Percentiles rank a stretch among this genome's conserved stretches.
Evolutionary conservation across 2,797 vertebrate species (phyloP).

Genomic region (Loris lydekkerianus): DNA sequence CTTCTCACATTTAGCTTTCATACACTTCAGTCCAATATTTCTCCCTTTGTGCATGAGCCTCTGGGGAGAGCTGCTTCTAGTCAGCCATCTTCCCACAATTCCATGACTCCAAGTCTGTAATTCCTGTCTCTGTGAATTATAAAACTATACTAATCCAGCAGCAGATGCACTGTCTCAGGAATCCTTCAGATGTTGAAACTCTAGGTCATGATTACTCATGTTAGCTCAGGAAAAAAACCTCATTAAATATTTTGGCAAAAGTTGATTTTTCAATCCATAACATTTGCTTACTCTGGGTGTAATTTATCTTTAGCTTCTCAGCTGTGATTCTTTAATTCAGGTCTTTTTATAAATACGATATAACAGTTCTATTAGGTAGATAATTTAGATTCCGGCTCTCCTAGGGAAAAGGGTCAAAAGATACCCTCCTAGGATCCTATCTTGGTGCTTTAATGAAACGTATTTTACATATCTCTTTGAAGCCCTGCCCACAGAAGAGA

Average conservation of each 20-base stretch:
- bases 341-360: background rate
- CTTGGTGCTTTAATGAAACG: background rate
- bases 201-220: background rate
- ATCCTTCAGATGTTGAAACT: background rate
- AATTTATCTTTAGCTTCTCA: slow-evolving; percentile 10
- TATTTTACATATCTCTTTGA: background rate
- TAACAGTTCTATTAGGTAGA: background rate
- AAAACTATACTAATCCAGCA: background rate
- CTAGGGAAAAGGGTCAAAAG: no score
- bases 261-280: background rate
- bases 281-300: background rate
- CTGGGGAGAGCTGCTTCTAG: no score
- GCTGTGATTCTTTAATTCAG: background rate
- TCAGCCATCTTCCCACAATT: no score
- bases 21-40: no score
- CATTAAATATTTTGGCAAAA: background rate
- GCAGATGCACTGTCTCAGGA: background rate
- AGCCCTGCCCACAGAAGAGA: background rate
- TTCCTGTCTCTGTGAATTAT: background rate
- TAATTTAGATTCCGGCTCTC: no score
- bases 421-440: no score
- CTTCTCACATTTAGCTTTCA: no score
- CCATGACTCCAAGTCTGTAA: no score
- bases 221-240: background rate
- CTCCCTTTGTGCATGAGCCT: no score